Evolutionary conservation across 2,888 invertebrate species (phyloP).

Genomic region (Tiphia femorata): DNA sequence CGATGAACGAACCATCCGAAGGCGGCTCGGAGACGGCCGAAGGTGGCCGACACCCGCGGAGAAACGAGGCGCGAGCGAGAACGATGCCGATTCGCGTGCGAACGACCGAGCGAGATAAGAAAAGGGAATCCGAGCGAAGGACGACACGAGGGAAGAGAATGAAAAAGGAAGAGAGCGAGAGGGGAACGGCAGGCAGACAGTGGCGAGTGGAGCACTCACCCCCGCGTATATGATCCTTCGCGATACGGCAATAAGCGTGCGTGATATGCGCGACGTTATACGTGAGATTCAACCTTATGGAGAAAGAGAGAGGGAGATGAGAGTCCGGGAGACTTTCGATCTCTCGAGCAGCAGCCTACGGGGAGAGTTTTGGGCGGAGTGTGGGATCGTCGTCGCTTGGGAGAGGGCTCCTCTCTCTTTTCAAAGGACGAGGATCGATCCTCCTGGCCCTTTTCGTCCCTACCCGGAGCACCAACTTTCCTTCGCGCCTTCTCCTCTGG

Average conservation of each 20-base stretch:
- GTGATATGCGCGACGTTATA: conserved; percentile 20
- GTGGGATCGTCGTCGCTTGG: too few species aligned
- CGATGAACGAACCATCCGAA: conserved; percentile 31
- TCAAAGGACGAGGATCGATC: conserved; percentile 32
- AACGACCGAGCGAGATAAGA: conserved; percentile 21
- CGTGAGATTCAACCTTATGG: conserved; percentile 28
- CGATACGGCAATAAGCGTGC: conserved; percentile 36
- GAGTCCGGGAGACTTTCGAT: background rate
- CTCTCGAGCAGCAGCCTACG: background rate
- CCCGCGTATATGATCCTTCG: conserved; percentile 38
- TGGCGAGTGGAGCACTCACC: conserved; percentile 39
- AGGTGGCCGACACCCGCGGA: conserved; percentile 7
- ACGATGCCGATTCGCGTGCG: conserved; percentile 15
- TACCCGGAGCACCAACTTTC: conserved; percentile 29
- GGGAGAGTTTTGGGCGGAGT: background rate
- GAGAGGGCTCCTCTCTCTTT: conserved; percentile 26
- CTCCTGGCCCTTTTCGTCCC: conserved; percentile 28
- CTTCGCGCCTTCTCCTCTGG: conserved; percentile 40
- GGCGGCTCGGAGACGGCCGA: background rate
- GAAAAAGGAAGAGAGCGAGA: conserved; percentile 20
- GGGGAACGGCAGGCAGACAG: conserved; percentile 27
- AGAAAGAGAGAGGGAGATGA: background rate
- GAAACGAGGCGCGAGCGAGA: conserved; percentile 17
- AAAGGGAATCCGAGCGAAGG: conserved; percentile 2
- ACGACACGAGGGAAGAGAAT: conserved; percentile 18